These are phyloP conservation scores for Phthorimaea operculella DNA, from an alignment of 1,140 invertebrate species.

Conservation along the genomic window DNA sequence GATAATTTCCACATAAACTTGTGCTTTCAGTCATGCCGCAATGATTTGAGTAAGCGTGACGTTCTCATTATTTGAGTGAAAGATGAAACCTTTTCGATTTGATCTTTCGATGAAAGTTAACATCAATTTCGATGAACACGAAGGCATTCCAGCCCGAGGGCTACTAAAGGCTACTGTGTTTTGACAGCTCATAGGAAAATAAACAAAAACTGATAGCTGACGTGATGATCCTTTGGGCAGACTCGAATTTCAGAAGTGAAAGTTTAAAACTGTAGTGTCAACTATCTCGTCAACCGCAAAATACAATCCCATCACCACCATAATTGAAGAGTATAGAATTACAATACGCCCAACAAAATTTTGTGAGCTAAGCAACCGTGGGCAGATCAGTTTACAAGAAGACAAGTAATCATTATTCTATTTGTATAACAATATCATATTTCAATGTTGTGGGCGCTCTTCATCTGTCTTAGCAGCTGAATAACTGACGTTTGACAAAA, in stretches of 20 bases:
- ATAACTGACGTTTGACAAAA: constrained; percentile 2
- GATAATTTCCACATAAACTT: neutral
- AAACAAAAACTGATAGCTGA: neutral
- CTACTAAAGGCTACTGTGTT: no score
- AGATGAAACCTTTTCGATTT: no score
- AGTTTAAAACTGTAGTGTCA: constrained; percentile 6
- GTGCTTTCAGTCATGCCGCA: no score
- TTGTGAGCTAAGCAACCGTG: constrained; percentile 10
- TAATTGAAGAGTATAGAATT: constrained; percentile 12
- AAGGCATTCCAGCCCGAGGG: no score
- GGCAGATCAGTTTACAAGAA: constrained; percentile 10
- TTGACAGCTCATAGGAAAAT: no score
- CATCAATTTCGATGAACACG: no score
- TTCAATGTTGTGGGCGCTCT: constrained; percentile 10
- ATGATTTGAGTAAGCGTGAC: no score
- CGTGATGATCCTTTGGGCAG: neutral
- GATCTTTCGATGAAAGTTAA: no score
- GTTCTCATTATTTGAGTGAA: no score
- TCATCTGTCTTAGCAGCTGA: constrained; percentile 7
- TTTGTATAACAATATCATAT: constrained; percentile 12
- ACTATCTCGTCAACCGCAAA: constrained; percentile 1
- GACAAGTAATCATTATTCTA: constrained; percentile 13
- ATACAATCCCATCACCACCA: constrained; percentile 7
- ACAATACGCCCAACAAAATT: constrained; percentile 8
- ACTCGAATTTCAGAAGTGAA: constrained; percentile 10